A percentile compares a stretch with the other conserved stretches of the same genome.
phyloP scores from a whole-genome alignment of 2,888 invertebrate genomes.

The Camponotus fellah region DNA sequence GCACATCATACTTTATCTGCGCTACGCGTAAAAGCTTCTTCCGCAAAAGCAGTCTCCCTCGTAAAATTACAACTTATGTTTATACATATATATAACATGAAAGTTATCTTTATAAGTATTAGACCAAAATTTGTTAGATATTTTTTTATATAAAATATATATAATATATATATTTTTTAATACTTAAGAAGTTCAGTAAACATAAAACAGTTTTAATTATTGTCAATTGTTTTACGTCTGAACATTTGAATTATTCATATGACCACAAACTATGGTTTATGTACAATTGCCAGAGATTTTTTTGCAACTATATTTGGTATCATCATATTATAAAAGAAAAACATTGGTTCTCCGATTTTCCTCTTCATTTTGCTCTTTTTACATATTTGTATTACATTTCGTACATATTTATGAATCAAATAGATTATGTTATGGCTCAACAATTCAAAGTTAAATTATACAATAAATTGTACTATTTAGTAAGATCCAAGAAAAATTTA shows the following conservation, averaged over 20 bases:
- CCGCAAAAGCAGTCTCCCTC: background rate
- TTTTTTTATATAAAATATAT: background rate
- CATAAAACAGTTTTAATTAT: background rate
- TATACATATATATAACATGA: constrained; percentile 7
- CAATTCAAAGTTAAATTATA: background rate
- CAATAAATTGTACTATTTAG: background rate
- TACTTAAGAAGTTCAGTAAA: background rate
- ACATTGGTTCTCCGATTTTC: background rate
- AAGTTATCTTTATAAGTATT: background rate
- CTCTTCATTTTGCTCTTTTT: background rate
- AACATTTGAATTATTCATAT: background rate
- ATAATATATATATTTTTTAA: background rate
- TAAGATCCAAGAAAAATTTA: background rate
- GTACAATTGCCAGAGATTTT: too few relatives aligned
- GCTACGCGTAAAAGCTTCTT: constrained; percentile 46
- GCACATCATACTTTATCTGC: constrained; percentile 35
- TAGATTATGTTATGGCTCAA: background rate
- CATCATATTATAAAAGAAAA: background rate
- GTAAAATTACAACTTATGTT: constrained; percentile 34
- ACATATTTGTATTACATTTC: background rate
- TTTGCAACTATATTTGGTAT: background rate
- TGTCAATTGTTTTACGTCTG: background rate
- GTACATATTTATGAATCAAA: background rate
- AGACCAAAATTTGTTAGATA: background rate
- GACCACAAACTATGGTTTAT: background rate